Evolutionary conservation across 1,140 invertebrate genomes (phyloP), one percentile per base, ranked within the genome.

Genomic region (Diachasma alloeum): DNA sequence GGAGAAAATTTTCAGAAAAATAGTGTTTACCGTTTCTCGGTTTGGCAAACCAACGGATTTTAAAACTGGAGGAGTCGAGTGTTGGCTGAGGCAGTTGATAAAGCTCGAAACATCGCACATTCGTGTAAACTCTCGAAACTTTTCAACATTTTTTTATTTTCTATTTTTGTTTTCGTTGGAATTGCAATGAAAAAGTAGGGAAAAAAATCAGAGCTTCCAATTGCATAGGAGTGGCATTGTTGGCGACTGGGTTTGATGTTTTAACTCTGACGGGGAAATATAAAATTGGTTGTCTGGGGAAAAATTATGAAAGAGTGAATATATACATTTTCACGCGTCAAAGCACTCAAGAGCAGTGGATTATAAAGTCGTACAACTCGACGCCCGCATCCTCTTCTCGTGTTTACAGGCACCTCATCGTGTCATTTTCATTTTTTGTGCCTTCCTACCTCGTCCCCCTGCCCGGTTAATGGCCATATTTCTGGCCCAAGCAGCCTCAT

Each of bases 381-480:
- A 63, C 59, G 24, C 36, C 36, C 66, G 66, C 36, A 68, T 76
- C 66, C 67, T 76, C 63, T 71, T 26, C 67, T 76, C 63, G 39
- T 76, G 74, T 76, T 76, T 76, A 76, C 74, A 76, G 74, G 36
- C 74, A 70, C 59, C 36, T 74, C 72, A 37, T 31, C 56, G 70
- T 83, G 82, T 84, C 66, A 37, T 68, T 68, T 68, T 68, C 66
- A 68, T 68, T 68, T 68, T 37, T 37, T 68, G 9, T 36, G 10
- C 13, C 0, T n/a, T 79, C 78, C 78, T 79, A 75, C 79, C 77
- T 56, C 39, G 13, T 8, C 42, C 36, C 31, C n/a, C 13, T 5
- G 5, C 11, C 66, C 36, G 44, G 67, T 79, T 83, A 83, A 84
- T 82, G 83, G 80, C 77, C 82, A 82, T 77, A 84, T 83, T 84